phyloP scores from a whole-genome alignment of 2,113 vertebrate genomes.

The Chlorodrepanis virens region DNA sequence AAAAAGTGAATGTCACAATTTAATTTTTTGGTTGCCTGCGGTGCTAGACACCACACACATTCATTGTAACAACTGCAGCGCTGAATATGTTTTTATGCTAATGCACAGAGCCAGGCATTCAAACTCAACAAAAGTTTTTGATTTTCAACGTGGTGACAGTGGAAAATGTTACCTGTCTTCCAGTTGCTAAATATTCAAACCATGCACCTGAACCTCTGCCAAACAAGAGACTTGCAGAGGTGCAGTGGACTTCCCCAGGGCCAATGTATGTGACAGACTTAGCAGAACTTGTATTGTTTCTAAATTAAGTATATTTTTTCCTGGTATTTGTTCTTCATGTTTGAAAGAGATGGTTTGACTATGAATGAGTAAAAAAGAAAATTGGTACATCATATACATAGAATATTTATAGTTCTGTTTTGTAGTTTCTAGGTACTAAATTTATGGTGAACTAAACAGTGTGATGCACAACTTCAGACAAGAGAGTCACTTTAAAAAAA shows the following conservation, averaged over 20 bases:
- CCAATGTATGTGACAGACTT: neutral
- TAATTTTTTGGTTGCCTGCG: neutral
- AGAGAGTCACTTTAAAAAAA: neutral
- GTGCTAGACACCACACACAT: too few species aligned
- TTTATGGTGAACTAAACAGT: neutral
- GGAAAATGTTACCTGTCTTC: neutral
- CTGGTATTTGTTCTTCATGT: neutral
- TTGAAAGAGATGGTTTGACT: neutral
- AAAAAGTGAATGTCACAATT: neutral
- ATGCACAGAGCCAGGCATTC: accelerated
- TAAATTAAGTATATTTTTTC: neutral
- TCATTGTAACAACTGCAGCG: neutral
- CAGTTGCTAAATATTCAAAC: neutral
- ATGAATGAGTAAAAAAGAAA: neutral
- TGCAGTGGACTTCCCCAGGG: neutral
- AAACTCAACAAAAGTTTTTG: neutral
- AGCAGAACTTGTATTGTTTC: neutral
- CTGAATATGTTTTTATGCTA: neutral
- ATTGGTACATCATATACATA: accelerated
- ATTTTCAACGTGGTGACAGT: neutral
- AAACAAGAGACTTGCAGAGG: neutral
- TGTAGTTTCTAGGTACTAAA: neutral
- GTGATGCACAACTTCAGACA: neutral
- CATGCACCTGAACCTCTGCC: neutral
- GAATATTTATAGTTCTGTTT: neutral